Percentiles rank a stretch among this genome's conserved stretches.
phyloP scores from a whole-genome alignment of 2,113 vertebrate species.

The Urocynchramus pylzowi region DNA sequence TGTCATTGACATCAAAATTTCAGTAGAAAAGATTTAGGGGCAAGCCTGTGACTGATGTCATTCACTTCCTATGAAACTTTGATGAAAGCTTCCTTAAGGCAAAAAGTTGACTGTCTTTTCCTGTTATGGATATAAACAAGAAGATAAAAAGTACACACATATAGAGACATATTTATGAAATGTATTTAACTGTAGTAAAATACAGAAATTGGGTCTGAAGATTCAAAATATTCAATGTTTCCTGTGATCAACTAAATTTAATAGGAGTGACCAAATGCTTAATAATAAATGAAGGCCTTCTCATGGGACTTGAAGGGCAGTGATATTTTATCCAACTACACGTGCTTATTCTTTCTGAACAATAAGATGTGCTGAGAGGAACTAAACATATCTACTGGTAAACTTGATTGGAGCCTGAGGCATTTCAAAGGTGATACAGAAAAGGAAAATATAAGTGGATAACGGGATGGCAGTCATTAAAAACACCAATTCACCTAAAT shows the following conservation, averaged over 20 bases:
- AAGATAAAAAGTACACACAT: not conserved
- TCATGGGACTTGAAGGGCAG: not conserved
- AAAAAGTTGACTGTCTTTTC: not conserved
- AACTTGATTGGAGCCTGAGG: not conserved
- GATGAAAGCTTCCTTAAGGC: not conserved
- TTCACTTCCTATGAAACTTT: not conserved
- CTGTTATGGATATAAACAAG: not conserved
- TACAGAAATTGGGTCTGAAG: not conserved
- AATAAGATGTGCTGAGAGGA: not conserved
- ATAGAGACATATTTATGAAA: not conserved
- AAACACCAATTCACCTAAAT: not conserved
- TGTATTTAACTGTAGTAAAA: not conserved
- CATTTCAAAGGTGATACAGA: not conserved
- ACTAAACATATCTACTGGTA: not conserved
- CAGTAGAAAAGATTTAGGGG: not conserved
- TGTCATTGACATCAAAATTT: not conserved
- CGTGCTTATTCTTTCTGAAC: not conserved
- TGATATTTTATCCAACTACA: not conserved
- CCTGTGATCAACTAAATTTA: not conserved
- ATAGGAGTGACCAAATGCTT: not conserved
- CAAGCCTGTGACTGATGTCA: not conserved
- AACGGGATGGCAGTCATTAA: not conserved
- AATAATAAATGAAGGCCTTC: not conserved
- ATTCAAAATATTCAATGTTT: not conserved
- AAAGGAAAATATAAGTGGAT: not conserved